These are phyloP conservation scores for Phania funesta DNA, from an alignment of 2,888 invertebrate genomes.

Conservation along the genomic window DNA sequence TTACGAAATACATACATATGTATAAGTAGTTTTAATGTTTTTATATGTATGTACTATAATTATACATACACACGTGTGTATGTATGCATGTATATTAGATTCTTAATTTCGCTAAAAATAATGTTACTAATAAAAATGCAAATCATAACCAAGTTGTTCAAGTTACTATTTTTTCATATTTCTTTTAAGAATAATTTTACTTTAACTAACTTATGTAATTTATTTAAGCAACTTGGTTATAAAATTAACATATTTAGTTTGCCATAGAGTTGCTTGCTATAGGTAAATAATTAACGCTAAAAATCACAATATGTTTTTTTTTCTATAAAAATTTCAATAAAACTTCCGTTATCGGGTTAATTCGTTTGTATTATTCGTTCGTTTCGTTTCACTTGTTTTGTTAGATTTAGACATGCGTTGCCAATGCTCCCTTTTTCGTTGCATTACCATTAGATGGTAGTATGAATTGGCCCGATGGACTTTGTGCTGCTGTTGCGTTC, in stretches of 20 bases:
- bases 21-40: too few relatives aligned
- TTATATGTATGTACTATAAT: too few relatives aligned
- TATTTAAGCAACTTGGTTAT: slow-evolving; percentile 53
- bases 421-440: slow-evolving; percentile 81
- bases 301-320: slow-evolving; percentile 79
- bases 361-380: slow-evolving; percentile 68
- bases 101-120: slow-evolving; percentile 61
- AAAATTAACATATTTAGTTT: slow-evolving; percentile 31
- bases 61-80: background rate
- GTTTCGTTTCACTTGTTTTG: slow-evolving; percentile 34
- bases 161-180: slow-evolving; percentile 8
- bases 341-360: slow-evolving; percentile 47
- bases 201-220: slow-evolving; percentile 16
- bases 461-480: slow-evolving; percentile 80
- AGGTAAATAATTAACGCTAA: slow-evolving; percentile 79
- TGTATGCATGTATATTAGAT: slow-evolving; percentile 18
- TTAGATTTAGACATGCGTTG: slow-evolving; percentile 84
- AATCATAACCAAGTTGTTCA: slow-evolving; percentile 59
- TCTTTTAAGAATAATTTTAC: slow-evolving; percentile 8
- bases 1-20: background rate
- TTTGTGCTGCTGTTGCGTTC: slow-evolving; percentile 83
- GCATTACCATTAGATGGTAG: slow-evolving; percentile 80
- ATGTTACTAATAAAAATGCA: slow-evolving; percentile 62
- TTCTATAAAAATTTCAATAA: slow-evolving; percentile 58
- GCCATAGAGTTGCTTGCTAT: slow-evolving; percentile 68